Percentiles rank a stretch among this genome's conserved stretches.
Conservation (phyloP, 2,888 invertebrate species). For the Tenthredo livida region DNA sequence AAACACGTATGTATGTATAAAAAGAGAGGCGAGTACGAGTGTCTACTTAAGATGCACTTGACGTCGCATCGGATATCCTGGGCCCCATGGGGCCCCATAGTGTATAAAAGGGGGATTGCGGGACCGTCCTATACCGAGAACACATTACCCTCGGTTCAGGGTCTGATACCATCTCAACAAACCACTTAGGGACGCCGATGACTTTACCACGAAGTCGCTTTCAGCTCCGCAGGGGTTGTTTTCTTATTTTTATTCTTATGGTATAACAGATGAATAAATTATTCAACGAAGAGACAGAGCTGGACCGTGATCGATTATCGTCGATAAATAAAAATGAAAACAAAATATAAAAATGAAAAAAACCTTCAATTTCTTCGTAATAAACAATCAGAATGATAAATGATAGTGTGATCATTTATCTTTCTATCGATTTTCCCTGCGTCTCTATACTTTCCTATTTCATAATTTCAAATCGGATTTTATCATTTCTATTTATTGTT, state of each 20-base stretch:
- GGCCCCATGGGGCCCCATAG: slow-evolving; percentile 11
- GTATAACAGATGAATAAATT: slow-evolving; percentile 31
- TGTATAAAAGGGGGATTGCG: slow-evolving; percentile 7
- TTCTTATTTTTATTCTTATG: slow-evolving; percentile 15
- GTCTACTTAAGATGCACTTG: slow-evolving; percentile 52
- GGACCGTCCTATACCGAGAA: slow-evolving; percentile 43
- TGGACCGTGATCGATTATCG: slow-evolving; percentile 7
- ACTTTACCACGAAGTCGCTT: slow-evolving; percentile 33
- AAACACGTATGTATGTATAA: background rate
- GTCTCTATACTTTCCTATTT: background rate
- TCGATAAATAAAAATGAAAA: slow-evolving; percentile 22
- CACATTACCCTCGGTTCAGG: slow-evolving; percentile 52
- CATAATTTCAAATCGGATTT: background rate
- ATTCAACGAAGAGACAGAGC: background rate
- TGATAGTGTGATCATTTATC: too few relatives aligned
- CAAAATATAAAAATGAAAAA: background rate
- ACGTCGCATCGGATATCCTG: slow-evolving; percentile 54
- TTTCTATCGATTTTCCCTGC: background rate
- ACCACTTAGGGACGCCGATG: slow-evolving; percentile 49
- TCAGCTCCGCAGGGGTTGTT: slow-evolving; percentile 44
- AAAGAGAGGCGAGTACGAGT: background rate
- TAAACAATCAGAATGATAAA: background rate
- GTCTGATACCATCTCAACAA: slow-evolving; percentile 51
- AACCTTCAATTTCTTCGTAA: background rate
- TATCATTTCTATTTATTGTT: background rate